These are phyloP conservation scores for Coccyzus lansbergi DNA, from an alignment of 2,797 vertebrate genomes.

Conservation along the genomic window DNA sequence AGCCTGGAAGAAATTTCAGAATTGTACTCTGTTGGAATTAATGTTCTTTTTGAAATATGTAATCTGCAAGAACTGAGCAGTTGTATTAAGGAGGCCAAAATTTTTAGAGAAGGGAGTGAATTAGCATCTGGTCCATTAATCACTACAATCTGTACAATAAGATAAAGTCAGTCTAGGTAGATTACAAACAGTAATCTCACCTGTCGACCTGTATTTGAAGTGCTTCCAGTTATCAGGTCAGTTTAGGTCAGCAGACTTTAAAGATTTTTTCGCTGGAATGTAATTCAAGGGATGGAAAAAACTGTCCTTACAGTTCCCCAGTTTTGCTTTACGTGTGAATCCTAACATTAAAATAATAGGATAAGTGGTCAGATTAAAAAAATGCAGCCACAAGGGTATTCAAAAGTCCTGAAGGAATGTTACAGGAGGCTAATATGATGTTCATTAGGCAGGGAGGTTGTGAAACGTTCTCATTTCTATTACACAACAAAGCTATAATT, in stretches of 20 bases:
- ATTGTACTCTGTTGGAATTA: neutral
- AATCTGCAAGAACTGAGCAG: neutral
- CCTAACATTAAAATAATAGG: constrained; percentile 52
- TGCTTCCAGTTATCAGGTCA: neutral
- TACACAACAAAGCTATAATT: constrained; percentile 32
- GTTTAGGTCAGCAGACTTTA: neutral
- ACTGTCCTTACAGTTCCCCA: neutral
- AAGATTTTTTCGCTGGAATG: neutral
- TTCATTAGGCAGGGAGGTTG: constrained; percentile 31
- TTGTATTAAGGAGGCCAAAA: neutral
- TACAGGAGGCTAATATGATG: constrained; percentile 86
- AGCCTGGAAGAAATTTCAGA: neutral
- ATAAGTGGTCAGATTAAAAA: constrained; percentile 76
- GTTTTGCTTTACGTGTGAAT: constrained; percentile 21
- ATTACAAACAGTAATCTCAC: neutral
- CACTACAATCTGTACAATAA: neutral
- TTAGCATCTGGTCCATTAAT: neutral
- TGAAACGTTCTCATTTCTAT: neutral
- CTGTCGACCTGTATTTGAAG: neutral
- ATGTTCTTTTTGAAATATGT: neutral
- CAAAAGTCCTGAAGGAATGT: constrained; percentile 87
- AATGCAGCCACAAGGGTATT: constrained; percentile 86
- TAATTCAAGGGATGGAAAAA: neutral
- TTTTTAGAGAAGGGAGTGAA: neutral
- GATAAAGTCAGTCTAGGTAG: neutral